phyloP scores from a whole-genome alignment of 1,140 invertebrate species.

The Drosophila ercepeae region DNA sequence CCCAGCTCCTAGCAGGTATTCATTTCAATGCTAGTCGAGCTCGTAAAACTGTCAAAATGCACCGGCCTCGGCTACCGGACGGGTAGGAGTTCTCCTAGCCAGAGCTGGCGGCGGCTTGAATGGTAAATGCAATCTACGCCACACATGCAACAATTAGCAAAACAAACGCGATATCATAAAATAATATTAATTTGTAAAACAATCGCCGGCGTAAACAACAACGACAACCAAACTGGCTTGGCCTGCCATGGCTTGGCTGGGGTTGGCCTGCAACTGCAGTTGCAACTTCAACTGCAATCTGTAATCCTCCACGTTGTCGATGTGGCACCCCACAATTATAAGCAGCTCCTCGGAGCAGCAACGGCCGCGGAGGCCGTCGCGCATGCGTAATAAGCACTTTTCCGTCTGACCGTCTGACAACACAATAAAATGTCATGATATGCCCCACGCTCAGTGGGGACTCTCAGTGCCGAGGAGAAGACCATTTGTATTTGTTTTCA shows the following conservation, averaged over 20 bases:
- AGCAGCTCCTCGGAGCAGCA: constrained; percentile 37
- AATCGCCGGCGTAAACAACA: constrained; percentile 75
- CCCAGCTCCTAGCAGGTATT: constrained; percentile 59
- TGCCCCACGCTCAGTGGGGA: constrained; percentile 81
- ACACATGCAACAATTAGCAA: constrained; percentile 83
- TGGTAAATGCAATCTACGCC: constrained; percentile 76
- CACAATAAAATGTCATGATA: constrained; percentile 84
- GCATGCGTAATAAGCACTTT: constrained; percentile 84
- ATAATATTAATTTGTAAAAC: constrained; percentile 83
- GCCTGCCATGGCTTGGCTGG: constrained; percentile 2
- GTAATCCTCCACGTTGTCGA: constrained; percentile 53
- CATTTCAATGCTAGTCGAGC: constrained; percentile 73
- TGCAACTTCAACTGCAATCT: constrained; percentile 8
- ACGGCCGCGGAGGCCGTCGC: constrained; percentile 53
- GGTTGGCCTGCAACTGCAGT: background rate
- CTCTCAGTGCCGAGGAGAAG: constrained; percentile 3
- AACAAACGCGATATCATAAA: constrained; percentile 83
- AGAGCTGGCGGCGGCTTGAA: constrained; percentile 24
- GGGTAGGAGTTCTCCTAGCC: constrained; percentile 22
- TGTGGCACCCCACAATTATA: constrained; percentile 78
- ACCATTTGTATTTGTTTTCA: constrained; percentile 65
- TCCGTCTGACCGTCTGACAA: constrained; percentile 83
- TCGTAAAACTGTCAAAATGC: constrained; percentile 82
- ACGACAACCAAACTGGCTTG: constrained; percentile 54
- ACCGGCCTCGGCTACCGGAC: constrained; percentile 75